A percentile compares a stretch with the other conserved stretches of the same genome.
phyloP scores from a whole-genome alignment of 2,113 vertebrate genomes.

The Takifugu flavidus region DNA sequence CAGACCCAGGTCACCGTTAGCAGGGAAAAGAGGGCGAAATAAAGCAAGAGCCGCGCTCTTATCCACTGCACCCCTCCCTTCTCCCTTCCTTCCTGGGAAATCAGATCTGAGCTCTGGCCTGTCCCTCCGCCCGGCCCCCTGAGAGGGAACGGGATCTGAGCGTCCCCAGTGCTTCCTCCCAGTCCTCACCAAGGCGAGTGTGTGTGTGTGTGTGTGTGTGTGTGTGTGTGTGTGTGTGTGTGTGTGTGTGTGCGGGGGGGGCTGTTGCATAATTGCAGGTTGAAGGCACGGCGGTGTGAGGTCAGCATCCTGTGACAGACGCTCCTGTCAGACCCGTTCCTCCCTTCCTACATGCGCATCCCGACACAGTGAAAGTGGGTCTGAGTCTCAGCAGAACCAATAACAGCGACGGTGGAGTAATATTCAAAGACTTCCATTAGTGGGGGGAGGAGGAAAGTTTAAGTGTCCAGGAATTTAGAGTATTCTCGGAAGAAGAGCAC shows the following conservation, averaged over 20 bases:
- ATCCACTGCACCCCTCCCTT: constrained; percentile 65
- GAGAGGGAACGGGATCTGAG: constrained; percentile 44
- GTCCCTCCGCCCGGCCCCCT: constrained; percentile 52
- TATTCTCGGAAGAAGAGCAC: no score
- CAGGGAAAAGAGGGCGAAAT: constrained; percentile 54
- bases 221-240: not conserved
- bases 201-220: constrained; percentile 10
- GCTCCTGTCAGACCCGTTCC: constrained; percentile 31
- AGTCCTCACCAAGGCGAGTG: constrained; percentile 36
- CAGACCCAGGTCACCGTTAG: constrained; percentile 44
- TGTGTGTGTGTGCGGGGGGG: not conserved
- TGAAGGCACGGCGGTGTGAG: constrained; percentile 47
- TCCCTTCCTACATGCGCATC: constrained; percentile 52
- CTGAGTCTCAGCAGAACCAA: constrained; percentile 29
- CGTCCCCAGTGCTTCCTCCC: constrained; percentile 61
- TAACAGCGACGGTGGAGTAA: constrained; percentile 5
- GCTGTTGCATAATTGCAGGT: constrained; percentile 46
- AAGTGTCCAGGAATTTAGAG: no score
- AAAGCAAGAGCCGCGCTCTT: constrained; percentile 56
- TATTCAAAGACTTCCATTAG: no score
- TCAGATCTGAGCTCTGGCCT: constrained; percentile 58
- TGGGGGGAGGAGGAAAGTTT: no score
- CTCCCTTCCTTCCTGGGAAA: constrained; percentile 70
- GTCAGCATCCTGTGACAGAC: constrained; percentile 52
- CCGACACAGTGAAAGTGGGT: constrained; percentile 55